Percentiles rank a stretch among this genome's conserved stretches.
Conservation (phyloP, 2,797 vertebrate genomes). For the Limnodromus scolopaceus region DNA sequence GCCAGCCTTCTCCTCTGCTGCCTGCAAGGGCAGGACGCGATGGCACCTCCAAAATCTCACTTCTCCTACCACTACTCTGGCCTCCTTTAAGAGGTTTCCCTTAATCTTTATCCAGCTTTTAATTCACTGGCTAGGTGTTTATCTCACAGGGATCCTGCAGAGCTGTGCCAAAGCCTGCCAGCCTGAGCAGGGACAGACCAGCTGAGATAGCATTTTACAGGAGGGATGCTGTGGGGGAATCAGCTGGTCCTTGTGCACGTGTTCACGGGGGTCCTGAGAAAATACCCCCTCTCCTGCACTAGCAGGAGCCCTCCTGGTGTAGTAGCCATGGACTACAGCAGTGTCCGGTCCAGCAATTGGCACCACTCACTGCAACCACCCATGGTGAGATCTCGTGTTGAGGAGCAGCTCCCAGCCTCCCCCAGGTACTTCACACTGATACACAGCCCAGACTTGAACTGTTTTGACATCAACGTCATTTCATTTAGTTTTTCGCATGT, state of each 20-base stretch:
- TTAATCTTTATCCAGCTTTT: background rate
- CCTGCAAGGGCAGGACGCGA: background rate
- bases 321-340: rapidly evolving
- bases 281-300: background rate
- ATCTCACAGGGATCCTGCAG: background rate
- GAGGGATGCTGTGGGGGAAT: rapidly evolving
- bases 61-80: rapidly evolving
- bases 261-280: background rate
- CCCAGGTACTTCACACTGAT: background rate
- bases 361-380: background rate
- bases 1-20: background rate
- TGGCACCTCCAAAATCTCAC: background rate
- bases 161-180: background rate
- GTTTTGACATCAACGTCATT: background rate
- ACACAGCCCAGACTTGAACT: background rate
- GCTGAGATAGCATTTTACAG: background rate
- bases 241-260: background rate
- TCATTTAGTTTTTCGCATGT: background rate
- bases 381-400: rapidly evolving
- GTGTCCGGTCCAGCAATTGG: background rate
- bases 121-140: too few species aligned
- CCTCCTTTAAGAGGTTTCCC: background rate
- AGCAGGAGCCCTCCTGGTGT: background rate
- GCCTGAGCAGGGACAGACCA: rapidly evolving
- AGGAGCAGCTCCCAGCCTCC: background rate